Conservation (phyloP, 2,113 vertebrate species). For the Corydoras maculifer region DNA sequence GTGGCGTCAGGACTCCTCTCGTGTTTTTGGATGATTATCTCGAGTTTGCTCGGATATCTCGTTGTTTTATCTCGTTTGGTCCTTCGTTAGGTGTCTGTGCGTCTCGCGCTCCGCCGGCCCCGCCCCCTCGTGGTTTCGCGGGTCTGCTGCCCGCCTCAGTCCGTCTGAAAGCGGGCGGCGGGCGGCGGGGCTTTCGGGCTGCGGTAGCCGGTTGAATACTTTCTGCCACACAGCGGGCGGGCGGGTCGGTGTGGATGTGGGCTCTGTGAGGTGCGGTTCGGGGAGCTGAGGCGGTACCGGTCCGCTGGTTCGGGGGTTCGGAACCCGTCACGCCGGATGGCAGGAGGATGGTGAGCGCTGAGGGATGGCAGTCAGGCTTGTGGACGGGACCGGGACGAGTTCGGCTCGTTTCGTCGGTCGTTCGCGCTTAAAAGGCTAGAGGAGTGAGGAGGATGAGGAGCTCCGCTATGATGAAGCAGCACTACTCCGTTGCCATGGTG, state of each 20-base stretch:
- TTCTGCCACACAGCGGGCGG: neutral
- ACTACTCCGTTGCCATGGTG: constrained; percentile 69
- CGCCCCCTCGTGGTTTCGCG: constrained; percentile 3
- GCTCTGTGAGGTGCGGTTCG: no score
- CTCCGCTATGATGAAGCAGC: constrained; percentile 26
- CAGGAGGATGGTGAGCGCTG: neutral
- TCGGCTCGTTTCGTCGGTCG: constrained; percentile 1
- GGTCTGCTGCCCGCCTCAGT: neutral
- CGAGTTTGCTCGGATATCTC: constrained; percentile 45
- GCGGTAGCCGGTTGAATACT: neutral
- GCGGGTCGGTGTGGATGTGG: neutral
- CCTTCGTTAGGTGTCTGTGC: neutral
- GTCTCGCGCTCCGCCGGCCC: constrained; percentile 11
- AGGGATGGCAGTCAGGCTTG: constrained; percentile 15
- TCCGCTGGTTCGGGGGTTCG: constrained; percentile 11
- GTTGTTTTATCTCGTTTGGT: constrained; percentile 10
- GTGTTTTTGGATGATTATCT: constrained; percentile 49
- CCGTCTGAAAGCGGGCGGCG: constrained; percentile 3
- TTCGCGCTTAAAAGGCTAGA: constrained; percentile 9
- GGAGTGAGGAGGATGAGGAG: constrained; percentile 19
- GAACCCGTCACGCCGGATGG: constrained; percentile 16
- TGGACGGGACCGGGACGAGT: neutral
- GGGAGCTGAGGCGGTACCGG: constrained; percentile 3
- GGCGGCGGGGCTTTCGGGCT: neutral
- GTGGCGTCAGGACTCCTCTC: neutral